Conservation (phyloP, 2,113 vertebrate species). For the Spizaetus ornatus region DNA sequence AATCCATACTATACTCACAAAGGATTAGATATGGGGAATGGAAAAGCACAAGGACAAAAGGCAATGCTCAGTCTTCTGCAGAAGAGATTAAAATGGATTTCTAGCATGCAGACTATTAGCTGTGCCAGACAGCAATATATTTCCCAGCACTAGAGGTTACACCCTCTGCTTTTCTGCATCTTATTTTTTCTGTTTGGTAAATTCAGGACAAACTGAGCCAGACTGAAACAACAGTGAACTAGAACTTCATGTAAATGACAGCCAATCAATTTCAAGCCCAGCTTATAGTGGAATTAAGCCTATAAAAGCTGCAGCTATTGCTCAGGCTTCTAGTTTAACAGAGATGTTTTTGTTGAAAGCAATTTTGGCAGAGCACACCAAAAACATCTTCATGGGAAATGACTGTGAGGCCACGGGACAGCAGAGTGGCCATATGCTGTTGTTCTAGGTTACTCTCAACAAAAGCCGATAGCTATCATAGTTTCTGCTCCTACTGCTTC, state of each 20-base stretch:
- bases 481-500: neutral
- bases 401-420: neutral
- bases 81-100: conserved; percentile 26
- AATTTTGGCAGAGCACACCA: neutral
- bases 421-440: neutral
- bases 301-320: neutral
- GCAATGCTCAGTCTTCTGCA: neutral
- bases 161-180: neutral
- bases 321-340: neutral
- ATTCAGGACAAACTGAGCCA: neutral
- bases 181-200: neutral
- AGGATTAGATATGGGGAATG: neutral
- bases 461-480: rapidly evolving
- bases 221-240: neutral
- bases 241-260: neutral
- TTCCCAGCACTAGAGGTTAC: neutral
- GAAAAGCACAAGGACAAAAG: conserved; percentile 28
- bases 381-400: neutral
- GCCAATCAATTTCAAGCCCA: neutral
- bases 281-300: neutral
- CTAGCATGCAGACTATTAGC: neutral
- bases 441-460: neutral
- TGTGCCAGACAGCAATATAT: neutral
- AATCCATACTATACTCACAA: neutral
- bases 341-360: neutral